Conservation (phyloP, 1,140 invertebrate species). For the Pseudobourletiella spinata region DNA sequence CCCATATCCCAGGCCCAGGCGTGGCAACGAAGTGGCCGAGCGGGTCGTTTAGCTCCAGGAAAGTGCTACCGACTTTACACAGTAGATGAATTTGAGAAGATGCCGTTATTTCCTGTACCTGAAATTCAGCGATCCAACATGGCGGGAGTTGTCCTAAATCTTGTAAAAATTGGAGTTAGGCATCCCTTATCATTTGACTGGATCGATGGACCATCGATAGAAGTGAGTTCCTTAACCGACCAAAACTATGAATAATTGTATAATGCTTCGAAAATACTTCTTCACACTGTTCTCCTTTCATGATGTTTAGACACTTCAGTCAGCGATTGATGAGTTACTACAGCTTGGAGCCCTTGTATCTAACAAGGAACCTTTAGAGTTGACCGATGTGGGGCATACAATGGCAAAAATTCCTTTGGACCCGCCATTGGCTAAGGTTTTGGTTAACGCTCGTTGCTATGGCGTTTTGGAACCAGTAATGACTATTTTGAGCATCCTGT, state of each 20-base stretch:
- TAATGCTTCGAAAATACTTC: no score
- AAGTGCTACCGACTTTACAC: conserved; percentile 77
- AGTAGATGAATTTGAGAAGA: conserved; percentile 55
- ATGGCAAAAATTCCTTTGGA: conserved; percentile 99
- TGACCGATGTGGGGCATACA: conserved; percentile 76
- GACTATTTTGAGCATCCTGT: conserved; percentile 17
- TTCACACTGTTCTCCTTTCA: no score
- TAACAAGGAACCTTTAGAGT: conserved; percentile 18
- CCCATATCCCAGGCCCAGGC: conserved; percentile 83
- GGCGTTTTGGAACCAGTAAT: conserved; percentile 15
- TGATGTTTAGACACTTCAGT: not conserved
- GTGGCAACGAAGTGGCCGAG: conserved; percentile 81
- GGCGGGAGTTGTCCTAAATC: conserved; percentile 64
- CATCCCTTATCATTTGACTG: conserved; percentile 76
- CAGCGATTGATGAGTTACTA: conserved; percentile 1
- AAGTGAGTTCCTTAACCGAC: conserved; percentile 44
- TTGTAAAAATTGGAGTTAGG: conserved; percentile 73
- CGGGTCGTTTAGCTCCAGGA: conserved; percentile 74
- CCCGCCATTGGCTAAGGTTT: conserved; percentile 96
- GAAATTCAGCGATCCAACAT: conserved; percentile 78
- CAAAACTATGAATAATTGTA: no score
- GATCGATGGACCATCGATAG: conserved; percentile 71
- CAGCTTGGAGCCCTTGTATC: conserved; percentile 17
- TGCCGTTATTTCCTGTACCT: conserved; percentile 63
- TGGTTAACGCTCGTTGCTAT: conserved; percentile 51